Evolutionary conservation across 2,888 invertebrate genomes (phyloP), one percentile per base, ranked within the genome.

Genomic region (Myopa tessellatipennis): DNA sequence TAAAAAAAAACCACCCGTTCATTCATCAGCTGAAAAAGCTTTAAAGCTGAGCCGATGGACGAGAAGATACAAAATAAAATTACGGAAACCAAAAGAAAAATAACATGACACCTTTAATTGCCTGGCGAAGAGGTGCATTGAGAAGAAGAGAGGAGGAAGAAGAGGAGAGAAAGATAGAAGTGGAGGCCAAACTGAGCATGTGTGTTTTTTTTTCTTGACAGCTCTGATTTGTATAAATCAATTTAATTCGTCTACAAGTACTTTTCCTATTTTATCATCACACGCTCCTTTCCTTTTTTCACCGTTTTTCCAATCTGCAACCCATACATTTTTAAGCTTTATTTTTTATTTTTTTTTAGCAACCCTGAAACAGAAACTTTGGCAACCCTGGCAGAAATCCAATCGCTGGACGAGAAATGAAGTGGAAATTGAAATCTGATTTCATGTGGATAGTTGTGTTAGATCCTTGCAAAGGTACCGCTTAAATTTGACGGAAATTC

Each of bases 351-450:
- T 26, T 26, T 50, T 50, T 45, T 50, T 36, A 69, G 8, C 18
- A 50, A 50, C 26, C 26, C 26, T 26, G 26, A 26, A 26, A 26
- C 26, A 26, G 26, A 26, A 26, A 26, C 26, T 26, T 26, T 40
- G 72, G 36, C n/a, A 45, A 40, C 40, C 18, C 72, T 69, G 69
- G 26, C 45, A 50, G 45, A 69, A 45, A 36, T 65, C 12, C 18
- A 69, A 58, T 55, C 70, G 36, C 26, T 12, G 8, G 12, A 18
- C 7, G 26, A 26, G 61, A 61, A 73, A 73, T 61, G 26, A 61
- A 61, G 61, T 61, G 61, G 18, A 61, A 72, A 61, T 72, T 40
- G 61, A 72, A 72, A 72, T 61, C 26, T 73, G 61, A 63, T 73
- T 70, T 73, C 16, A 5, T 45, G 26, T 34, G 52, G 16, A 38